Base-by-base conservation (phyloP, 2,888 invertebrate genomes). In the Hirtodrosophila trivittata region DNA sequence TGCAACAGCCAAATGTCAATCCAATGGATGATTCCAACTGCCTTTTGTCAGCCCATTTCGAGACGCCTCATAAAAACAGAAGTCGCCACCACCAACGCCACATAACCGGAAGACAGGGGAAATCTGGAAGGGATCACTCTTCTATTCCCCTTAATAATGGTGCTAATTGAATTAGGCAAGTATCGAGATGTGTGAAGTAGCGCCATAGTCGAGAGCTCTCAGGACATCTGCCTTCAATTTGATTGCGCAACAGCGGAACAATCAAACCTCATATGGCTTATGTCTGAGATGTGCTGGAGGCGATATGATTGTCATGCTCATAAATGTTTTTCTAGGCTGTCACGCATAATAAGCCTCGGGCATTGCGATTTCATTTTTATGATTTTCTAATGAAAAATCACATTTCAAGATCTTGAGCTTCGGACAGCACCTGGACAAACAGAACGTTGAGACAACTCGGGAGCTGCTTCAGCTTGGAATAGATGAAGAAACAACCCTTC, bases 111-210 rank as follows among this genome's bases (percentile, higher is more conserved):
- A 14, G 8, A 18, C 1, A n/a, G 5, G 42, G 18, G 4, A n/a
- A 12, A 37, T 37, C 42, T 35, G 28, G 14, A 28, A 7, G n/a
- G n/a, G 9, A 28, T 28, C 28, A 21, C 42, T 52, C 9, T 46
- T 13, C 10, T 13, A 26, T 12, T n/a, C 45, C 43, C n/a, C 43
- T 58, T 38, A 42, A 59, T 39, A 67, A 43, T 50, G 50, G 58
- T 59, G 69, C 77, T 83, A 85, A 83, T 85, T 83, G 80, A 83
- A 83, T 85, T 68, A 41, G 78, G 67, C 83, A 75, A 83, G 83
- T 80, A 70, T 66, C 42, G 50, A 45, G 45, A 66, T 33, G 49
- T 66, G 70, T 46, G 45, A 37, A 58, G 41, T 35, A 12, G 38
- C 35, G 43, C 32, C 33, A 30, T 16, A 30, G 50, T 16, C n/a